A percentile compares a stretch with the other conserved stretches of the same genome.
phyloP scores from a whole-genome alignment of 2,888 invertebrate species.

The Drosophila recens region DNA sequence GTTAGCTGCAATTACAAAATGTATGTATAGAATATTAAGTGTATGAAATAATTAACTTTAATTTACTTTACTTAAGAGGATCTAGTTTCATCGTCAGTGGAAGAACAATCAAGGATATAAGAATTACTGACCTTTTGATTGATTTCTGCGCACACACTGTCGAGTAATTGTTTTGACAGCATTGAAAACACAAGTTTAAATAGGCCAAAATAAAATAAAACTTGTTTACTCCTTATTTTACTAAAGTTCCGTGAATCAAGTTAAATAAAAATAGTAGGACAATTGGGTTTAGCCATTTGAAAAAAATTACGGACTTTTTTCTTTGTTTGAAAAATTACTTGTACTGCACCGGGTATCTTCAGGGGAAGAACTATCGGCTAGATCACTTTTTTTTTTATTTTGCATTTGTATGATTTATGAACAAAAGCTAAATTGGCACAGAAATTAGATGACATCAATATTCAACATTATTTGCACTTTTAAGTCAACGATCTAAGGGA shows the following conservation, averaged over 20 bases:
- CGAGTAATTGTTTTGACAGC: neutral
- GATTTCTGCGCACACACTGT: neutral
- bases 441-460: constrained; percentile 6
- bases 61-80: neutral
- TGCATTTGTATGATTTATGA: neutral
- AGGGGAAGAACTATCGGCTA: neutral
- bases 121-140: neutral
- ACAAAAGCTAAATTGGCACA: neutral
- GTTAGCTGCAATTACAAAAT: constrained; percentile 29
- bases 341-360: neutral
- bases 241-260: no score
- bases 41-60: neutral
- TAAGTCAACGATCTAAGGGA: neutral
- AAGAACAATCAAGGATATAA: neutral
- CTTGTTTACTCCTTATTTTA: no score
- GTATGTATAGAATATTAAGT: neutral
- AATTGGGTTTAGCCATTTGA: neutral
- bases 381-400: neutral
- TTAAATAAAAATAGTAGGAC: no score
- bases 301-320: neutral
- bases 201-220: no score
- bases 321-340: neutral
- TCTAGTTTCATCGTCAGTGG: neutral
- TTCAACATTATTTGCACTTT: constrained; percentile 13
- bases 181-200: no score